phyloP scores from a whole-genome alignment of 92 coral and sea anemone genomes.

The Parazoanthus darwini region DNA sequence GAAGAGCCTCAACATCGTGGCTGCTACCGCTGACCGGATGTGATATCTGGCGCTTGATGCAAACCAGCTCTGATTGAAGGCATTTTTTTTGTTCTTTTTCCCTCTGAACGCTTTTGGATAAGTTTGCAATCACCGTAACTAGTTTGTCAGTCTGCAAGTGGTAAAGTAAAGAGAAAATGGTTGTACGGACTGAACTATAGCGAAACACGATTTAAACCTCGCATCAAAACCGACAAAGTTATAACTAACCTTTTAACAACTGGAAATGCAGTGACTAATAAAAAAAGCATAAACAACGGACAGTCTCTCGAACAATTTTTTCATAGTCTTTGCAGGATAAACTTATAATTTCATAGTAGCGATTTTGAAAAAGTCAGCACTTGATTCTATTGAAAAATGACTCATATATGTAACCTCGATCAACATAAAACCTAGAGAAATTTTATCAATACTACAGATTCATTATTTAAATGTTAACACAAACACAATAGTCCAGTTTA shows the following conservation, averaged over 20 bases:
- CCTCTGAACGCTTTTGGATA: constrained; percentile 86
- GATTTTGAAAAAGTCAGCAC: no score
- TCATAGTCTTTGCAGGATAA: no score
- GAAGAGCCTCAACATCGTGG: constrained; percentile 82
- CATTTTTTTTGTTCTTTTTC: constrained; percentile 82
- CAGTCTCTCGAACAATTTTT: no score
- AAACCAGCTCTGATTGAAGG: constrained; percentile 79
- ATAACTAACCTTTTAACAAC: neutral
- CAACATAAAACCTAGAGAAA: no score
- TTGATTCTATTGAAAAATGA: no score
- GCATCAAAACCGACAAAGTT: neutral
- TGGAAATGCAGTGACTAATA: neutral
- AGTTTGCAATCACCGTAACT: constrained; percentile 85
- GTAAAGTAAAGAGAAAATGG: neutral
- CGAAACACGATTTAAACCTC: no score
- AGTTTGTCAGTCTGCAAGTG: constrained; percentile 62
- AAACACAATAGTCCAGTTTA: no score
- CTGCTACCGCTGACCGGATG: constrained; percentile 67
- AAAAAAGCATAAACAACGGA: no score
- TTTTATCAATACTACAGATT: no score
- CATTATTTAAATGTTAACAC: no score
- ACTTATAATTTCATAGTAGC: no score
- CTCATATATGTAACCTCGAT: no score
- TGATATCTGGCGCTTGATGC: constrained; percentile 77
- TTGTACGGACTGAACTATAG: neutral